These are phyloP conservation scores for Ophioninae sp. DNA, from an alignment of 2,888 invertebrate genomes.

Conservation along the genomic window DNA sequence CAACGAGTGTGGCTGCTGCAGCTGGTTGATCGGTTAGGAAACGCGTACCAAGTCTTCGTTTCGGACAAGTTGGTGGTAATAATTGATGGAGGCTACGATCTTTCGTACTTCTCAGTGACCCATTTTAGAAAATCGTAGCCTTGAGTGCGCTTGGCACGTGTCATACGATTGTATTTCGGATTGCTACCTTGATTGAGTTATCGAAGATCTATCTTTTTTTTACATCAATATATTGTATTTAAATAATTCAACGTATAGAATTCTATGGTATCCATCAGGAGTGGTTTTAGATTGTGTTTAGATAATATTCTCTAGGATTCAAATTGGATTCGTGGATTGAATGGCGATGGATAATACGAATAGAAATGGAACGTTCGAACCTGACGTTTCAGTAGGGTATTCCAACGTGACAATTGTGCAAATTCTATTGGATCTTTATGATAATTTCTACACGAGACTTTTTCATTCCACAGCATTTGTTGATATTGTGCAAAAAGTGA, in stretches of 20 bases:
- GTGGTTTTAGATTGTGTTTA: too few species aligned
- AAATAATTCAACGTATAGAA: too few species aligned
- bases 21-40: constrained; percentile 23
- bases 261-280: too few species aligned
- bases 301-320: too few species aligned
- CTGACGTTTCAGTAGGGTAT: too few species aligned
- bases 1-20: constrained; percentile 48
- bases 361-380: too few species aligned
- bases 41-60: constrained; percentile 20
- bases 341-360: too few species aligned
- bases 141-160: neutral
- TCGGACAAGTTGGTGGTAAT: constrained; percentile 33
- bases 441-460: neutral
- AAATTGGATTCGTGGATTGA: too few species aligned
- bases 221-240: too few species aligned
- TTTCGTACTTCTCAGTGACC: neutral
- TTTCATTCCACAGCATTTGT: neutral
- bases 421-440: neutral
- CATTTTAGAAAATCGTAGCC: neutral
- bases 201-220: too few species aligned
- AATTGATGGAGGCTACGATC: constrained; percentile 41
- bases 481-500: neutral
- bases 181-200: too few species aligned
- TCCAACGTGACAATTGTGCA: neutral
- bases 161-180: too few species aligned